A percentile compares a stretch with the other conserved stretches of the same genome.
phyloP scores from a whole-genome alignment of 2,113 vertebrate genomes.

The Dromaius novaehollandiae region DNA sequence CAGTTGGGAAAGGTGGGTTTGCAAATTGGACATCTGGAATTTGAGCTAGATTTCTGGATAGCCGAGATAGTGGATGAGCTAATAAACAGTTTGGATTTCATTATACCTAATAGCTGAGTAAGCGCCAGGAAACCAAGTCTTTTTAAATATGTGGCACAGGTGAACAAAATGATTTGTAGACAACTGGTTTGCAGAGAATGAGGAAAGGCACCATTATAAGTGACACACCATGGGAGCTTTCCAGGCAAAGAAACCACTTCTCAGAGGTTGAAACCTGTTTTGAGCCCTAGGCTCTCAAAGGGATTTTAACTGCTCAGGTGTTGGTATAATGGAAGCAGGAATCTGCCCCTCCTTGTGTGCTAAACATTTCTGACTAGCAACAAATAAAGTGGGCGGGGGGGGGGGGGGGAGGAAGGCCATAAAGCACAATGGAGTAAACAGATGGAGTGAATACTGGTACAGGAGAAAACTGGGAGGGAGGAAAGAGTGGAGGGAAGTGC shows the following conservation, averaged over 20 bases:
- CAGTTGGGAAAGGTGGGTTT: conserved; percentile 46
- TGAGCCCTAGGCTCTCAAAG: background rate
- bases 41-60: conserved; percentile 53
- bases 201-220: background rate
- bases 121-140: conserved; percentile 42
- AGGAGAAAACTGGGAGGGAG: background rate
- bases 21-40: conserved; percentile 61
- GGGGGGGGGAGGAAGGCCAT: background rate
- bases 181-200: background rate
- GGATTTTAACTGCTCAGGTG: background rate
- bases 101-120: conserved; percentile 22
- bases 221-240: background rate
- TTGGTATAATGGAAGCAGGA: background rate
- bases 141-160: background rate
- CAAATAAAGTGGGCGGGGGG: background rate
- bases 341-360: background rate
- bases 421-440: background rate
- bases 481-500: background rate
- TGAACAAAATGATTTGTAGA: background rate
- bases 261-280: background rate
- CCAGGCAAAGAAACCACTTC: background rate
- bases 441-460: background rate
- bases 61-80: conserved; percentile 55
- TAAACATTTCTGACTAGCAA: background rate
- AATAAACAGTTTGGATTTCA: conserved; percentile 64